phyloP scores from a whole-genome alignment of 2,888 invertebrate genomes.

The Cephus spinipes region DNA sequence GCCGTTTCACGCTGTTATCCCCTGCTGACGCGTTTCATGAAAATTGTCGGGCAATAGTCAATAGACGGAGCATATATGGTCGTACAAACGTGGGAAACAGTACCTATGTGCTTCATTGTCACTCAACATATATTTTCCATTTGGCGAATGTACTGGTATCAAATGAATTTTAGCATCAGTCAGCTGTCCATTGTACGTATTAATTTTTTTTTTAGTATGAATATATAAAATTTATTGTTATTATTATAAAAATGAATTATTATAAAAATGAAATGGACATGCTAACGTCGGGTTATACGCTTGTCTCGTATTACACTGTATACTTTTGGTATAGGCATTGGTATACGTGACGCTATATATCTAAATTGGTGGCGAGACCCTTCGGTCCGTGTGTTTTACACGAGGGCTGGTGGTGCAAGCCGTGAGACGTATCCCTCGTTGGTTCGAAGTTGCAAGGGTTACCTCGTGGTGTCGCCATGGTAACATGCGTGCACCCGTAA shows the following conservation, averaged over 20 bases:
- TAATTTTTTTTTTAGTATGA: neutral
- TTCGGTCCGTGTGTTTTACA: neutral
- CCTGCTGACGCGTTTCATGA: neutral
- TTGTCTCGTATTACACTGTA: neutral
- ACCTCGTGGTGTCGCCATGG: slow-evolving; percentile 39
- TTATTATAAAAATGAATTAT: neutral
- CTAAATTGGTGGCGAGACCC: neutral
- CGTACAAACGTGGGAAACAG: neutral
- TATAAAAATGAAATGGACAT: neutral
- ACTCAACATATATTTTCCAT: neutral
- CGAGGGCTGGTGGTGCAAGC: neutral
- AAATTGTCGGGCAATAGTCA: neutral
- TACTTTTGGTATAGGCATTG: neutral
- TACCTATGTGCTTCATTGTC: neutral
- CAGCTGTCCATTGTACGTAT: neutral
- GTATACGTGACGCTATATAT: neutral
- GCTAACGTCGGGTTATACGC: neutral
- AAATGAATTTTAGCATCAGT: neutral
- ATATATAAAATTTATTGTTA: neutral
- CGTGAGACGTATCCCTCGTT: neutral
- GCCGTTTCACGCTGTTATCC: neutral
- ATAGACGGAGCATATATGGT: neutral
- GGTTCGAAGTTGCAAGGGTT: slow-evolving; percentile 1
- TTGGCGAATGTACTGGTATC: neutral
- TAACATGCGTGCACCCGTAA: slow-evolving; percentile 44